These are phyloP conservation scores for Microtus montanus DNA, from an alignment of 2,113 vertebrate genomes.

Conservation along the genomic window DNA sequence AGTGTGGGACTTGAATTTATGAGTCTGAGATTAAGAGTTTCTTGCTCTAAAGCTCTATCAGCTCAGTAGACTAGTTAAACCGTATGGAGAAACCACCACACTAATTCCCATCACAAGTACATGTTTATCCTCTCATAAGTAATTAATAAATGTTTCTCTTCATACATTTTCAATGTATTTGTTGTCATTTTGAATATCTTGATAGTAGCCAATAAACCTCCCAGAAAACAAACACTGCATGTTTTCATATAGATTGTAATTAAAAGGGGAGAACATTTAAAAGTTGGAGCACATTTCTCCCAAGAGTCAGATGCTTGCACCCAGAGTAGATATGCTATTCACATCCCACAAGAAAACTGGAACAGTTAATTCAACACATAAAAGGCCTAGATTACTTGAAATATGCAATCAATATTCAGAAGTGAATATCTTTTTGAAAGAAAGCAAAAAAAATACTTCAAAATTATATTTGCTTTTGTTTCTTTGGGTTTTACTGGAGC, in stretches of 20 bases:
- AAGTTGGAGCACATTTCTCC: background rate
- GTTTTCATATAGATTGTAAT: background rate
- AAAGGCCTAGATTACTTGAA: background rate
- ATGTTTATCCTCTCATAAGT: background rate
- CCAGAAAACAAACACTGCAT: background rate
- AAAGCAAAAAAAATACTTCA: conserved; percentile 2
- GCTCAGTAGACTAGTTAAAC: background rate
- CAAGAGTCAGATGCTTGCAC: background rate
- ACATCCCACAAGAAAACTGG: background rate
- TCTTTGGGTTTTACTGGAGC: background rate
- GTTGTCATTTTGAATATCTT: background rate
- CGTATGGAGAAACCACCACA: background rate
- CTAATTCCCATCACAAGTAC: background rate
- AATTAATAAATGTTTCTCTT: background rate
- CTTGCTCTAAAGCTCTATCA: too few species aligned
- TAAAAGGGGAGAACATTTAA: background rate
- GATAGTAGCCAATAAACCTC: background rate
- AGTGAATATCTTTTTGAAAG: background rate
- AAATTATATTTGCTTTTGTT: background rate
- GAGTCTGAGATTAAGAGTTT: too few species aligned
- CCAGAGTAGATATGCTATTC: background rate
- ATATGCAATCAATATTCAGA: background rate
- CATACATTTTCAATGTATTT: background rate
- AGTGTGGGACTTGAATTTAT: too few species aligned
- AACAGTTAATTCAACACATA: background rate